These are phyloP conservation scores for Lipophrys pholis DNA, from an alignment of 2,113 vertebrate genomes.

Conservation along the genomic window DNA sequence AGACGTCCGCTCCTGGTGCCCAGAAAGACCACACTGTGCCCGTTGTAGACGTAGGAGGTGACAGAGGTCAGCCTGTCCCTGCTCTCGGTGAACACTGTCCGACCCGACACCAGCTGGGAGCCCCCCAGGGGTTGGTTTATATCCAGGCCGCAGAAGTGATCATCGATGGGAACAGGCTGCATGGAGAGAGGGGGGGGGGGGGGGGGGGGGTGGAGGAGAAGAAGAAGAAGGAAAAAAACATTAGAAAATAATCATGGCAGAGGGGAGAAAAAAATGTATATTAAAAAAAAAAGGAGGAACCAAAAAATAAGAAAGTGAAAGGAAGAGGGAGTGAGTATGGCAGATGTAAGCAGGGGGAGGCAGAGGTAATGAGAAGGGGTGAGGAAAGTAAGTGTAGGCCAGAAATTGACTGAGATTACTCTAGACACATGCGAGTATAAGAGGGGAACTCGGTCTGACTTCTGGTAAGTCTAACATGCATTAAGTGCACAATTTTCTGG, in stretches of 20 bases:
- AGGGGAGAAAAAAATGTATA: constrained; percentile 2
- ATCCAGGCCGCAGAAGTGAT: constrained; percentile 96
- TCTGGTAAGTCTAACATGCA: constrained; percentile 45
- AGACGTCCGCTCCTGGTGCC: constrained; percentile 92
- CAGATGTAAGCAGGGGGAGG: constrained; percentile 34
- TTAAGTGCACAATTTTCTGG: constrained; percentile 48
- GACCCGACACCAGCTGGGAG: constrained; percentile 89
- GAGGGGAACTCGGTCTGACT: constrained; percentile 62
- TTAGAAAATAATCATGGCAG: constrained; percentile 9
- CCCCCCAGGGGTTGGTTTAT: constrained; percentile 98
- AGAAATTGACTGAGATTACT: constrained; percentile 53
- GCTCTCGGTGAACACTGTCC: constrained; percentile 88
- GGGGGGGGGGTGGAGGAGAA: neutral
- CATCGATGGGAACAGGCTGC: constrained; percentile 96
- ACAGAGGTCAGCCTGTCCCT: constrained; percentile 93
- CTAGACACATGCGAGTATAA: constrained; percentile 57
- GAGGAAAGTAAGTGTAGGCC: constrained; percentile 26
- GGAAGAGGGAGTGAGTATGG: constrained; percentile 37
- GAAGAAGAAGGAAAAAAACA: constrained; percentile 26
- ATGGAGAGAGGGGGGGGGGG: constrained; percentile 8
- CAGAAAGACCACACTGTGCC: constrained; percentile 93
- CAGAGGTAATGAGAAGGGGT: constrained; percentile 37
- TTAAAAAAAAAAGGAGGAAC: neutral
- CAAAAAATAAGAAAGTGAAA: constrained; percentile 13
- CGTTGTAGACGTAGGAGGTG: constrained; percentile 91